Evolutionary conservation across 2,797 vertebrate genomes (phyloP).

Genomic region (Sorex maritimensis): DNA sequence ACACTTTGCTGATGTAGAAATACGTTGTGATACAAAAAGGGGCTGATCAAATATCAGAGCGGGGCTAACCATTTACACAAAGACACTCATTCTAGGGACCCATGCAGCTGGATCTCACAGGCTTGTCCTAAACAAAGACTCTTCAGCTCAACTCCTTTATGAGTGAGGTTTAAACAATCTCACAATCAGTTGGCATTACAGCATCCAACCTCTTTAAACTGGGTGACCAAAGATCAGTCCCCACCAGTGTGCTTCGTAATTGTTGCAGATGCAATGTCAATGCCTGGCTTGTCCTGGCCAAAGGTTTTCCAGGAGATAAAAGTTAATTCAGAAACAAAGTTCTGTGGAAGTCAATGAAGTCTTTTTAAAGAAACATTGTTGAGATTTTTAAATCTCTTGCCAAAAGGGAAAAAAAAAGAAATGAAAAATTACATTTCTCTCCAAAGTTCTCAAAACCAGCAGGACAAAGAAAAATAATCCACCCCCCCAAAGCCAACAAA

Average conservation of each 20-base stretch:
- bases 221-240: constrained; percentile 69
- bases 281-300: constrained; percentile 65
- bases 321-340: constrained; percentile 81
- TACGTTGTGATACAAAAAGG: constrained; percentile 55
- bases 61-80: constrained; percentile 74
- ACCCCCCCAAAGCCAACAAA: constrained; percentile 85
- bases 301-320: constrained; percentile 78
- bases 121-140: constrained; percentile 81
- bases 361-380: constrained; percentile 77
- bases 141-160: constrained; percentile 75
- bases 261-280: constrained; percentile 73
- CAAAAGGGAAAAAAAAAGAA: constrained; percentile 77
- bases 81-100: constrained; percentile 74
- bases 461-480: constrained; percentile 83
- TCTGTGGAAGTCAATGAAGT: constrained; percentile 72
- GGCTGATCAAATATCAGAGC: constrained; percentile 76
- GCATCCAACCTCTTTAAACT: constrained; percentile 73
- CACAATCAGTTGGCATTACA: constrained; percentile 80
- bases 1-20: constrained; percentile 67
- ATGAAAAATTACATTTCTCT: constrained; percentile 76
- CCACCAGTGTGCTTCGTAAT: constrained; percentile 77
- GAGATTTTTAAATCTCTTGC: constrained; percentile 81
- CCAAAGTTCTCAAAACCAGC: constrained; percentile 75
- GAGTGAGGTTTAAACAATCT: constrained; percentile 79
- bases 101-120: constrained; percentile 80